A percentile compares a stretch with the other conserved stretches of the same genome.
These are phyloP conservation scores for Ecliptopera silaceata DNA, from an alignment of 2,888 invertebrate species.

Conservation along the genomic window DNA sequence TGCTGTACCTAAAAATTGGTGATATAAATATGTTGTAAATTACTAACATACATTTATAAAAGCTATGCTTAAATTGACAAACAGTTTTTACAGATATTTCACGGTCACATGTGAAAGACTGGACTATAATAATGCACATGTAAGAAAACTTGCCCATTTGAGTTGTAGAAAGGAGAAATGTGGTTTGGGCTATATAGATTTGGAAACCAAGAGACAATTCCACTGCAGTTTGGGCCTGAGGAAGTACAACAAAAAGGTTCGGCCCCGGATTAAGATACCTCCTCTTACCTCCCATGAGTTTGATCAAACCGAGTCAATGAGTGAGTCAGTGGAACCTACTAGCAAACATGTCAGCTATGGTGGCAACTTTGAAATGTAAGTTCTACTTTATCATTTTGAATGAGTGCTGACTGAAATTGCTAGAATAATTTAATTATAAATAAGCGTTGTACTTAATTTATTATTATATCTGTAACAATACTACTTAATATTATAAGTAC, in stretches of 20 bases:
- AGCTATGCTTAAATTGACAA: slow-evolving; percentile 78
- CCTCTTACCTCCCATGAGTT: slow-evolving; percentile 49
- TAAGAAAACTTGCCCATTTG: slow-evolving; percentile 56
- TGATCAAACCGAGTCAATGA: slow-evolving; percentile 58
- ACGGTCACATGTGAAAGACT: slow-evolving; percentile 61
- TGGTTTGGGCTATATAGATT: slow-evolving; percentile 39
- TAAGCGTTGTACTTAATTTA: no score
- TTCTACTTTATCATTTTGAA: slow-evolving; percentile 12
- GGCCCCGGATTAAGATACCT: slow-evolving; percentile 48
- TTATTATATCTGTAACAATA: no score
- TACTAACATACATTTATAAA: slow-evolving; percentile 53
- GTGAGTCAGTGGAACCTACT: slow-evolving; percentile 58
- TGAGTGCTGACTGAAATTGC: no score
- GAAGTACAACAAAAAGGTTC: slow-evolving; percentile 52
- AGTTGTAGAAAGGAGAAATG: slow-evolving; percentile 58
- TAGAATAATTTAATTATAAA: no score
- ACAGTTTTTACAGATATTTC: slow-evolving; percentile 76
- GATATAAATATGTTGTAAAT: slow-evolving; percentile 53
- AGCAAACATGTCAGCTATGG: slow-evolving; percentile 58
- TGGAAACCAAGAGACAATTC: slow-evolving; percentile 33
- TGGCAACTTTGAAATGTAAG: slow-evolving; percentile 68
- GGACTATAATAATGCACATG: slow-evolving; percentile 45
- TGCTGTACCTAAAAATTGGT: slow-evolving; percentile 40
- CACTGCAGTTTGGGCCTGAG: slow-evolving; percentile 45
- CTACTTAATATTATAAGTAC: no score